Evolutionary conservation across 2,113 vertebrate genomes (phyloP).

Genomic region (Naja naja): DNA sequence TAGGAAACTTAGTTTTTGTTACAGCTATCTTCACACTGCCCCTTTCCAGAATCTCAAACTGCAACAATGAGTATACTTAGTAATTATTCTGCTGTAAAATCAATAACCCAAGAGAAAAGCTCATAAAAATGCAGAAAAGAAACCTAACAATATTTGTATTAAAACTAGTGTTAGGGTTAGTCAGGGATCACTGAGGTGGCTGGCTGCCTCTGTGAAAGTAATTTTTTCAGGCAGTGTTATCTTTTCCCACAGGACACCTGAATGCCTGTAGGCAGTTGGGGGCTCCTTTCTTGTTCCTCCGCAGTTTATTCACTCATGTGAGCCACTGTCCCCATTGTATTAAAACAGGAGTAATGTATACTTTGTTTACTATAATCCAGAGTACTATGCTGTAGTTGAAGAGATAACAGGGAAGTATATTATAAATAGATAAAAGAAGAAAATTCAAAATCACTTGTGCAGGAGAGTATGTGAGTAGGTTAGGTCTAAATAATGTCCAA

Average conservation of each 20-base stretch:
- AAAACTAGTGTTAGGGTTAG: no score
- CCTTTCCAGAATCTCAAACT: background rate
- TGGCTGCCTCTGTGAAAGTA: no score
- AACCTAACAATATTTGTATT: background rate
- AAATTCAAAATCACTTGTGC: background rate
- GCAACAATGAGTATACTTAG: background rate
- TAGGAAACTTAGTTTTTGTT: background rate
- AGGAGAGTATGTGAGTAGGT: background rate
- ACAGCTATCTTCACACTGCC: background rate
- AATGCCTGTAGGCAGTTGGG: no score
- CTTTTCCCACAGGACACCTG: no score
- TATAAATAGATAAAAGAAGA: background rate
- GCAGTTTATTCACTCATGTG: no score
- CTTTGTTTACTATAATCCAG: background rate
- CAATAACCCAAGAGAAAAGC: background rate
- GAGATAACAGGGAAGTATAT: background rate
- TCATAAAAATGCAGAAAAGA: background rate
- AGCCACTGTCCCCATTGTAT: background rate
- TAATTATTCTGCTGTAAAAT: background rate
- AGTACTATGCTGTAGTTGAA: background rate
- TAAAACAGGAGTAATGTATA: background rate
- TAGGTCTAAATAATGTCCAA: background rate
- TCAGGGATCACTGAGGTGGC: no score
- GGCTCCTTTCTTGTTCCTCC: no score
- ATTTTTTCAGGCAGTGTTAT: no score